Base-by-base conservation (phyloP, 2,888 invertebrate species). In the Zygogramma bicolorata region DNA sequence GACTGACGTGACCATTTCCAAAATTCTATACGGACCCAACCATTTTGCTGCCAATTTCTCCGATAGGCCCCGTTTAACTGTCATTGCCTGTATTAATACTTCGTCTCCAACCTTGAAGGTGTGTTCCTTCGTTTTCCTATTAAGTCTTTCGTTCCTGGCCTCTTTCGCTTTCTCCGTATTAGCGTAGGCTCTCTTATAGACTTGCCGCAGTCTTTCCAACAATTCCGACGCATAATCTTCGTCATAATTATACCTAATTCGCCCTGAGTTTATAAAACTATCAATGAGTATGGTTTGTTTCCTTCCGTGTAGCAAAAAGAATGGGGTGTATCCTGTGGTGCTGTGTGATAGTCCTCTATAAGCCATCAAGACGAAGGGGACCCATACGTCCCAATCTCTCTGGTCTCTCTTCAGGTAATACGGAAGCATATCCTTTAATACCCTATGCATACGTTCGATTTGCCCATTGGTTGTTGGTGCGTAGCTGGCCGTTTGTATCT, bases 381-480 rank as follows among this genome's bases (percentile, higher is more conserved):
- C 18, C 77, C 78, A 78, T 15, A 71, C 42, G 58, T 84, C 83
- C 82, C 82, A 84, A 57, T 82, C 77, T 13, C 53, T 22, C 22
- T 79, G 77, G 8, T 79, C 66, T 49, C 76, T 57, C 0, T 62
- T 25, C 0, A 83, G 75, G 59, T 79, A 82, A 58, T 83, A 81
- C 1, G 79, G 75, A 3, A 84, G 34, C 60, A 77, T 76, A 25
- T 81, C 78, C 60, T 78, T 82, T 0, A 85, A 46, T 1, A 76
- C 73, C 46, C 82, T 61, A 42, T 84, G 84, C 40, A 78, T 72
- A 40, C 84, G 40, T 66, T 85, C 84, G 0, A 84, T 70, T 38
- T 79, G 70, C 2, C 83, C 84, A 63, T 85, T 85, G 1, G 78
- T 65, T 15, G 75, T 70, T 5, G 85, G 82, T 29, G 81, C 81